Evolutionary conservation across 1,140 invertebrate species (phyloP).

Genomic region (Drosophila simulans): DNA sequence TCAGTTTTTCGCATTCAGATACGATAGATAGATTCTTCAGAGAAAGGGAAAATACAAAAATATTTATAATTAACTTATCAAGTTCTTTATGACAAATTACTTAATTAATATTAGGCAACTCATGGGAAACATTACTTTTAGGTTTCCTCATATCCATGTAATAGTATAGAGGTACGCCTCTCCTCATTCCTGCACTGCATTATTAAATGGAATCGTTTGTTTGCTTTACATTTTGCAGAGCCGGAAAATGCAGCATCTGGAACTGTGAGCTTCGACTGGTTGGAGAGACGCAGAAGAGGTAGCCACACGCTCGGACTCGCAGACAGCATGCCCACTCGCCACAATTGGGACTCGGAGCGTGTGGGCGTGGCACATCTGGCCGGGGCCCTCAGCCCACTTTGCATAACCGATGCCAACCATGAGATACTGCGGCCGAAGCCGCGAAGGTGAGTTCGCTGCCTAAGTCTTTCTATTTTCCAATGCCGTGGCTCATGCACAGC

Average conservation of each 20-base stretch:
- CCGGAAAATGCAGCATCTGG: slow-evolving; percentile 39
- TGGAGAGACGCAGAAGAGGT: slow-evolving; percentile 2
- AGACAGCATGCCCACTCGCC: slow-evolving; percentile 70
- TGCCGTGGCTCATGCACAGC: background rate
- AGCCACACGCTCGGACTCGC: slow-evolving; percentile 2
- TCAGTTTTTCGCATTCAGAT: too few relatives aligned
- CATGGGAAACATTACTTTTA: background rate
- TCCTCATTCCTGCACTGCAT: slow-evolving; percentile 1
- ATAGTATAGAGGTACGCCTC: background rate
- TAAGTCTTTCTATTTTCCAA: slow-evolving; percentile 26
- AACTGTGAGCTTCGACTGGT: slow-evolving; percentile 28
- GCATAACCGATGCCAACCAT: slow-evolving; percentile 90
- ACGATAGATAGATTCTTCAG: too few relatives aligned
- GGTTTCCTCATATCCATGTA: background rate
- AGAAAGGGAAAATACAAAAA: too few relatives aligned
- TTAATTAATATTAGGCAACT: too few relatives aligned
- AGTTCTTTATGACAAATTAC: too few relatives aligned
- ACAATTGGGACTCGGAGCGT: slow-evolving; percentile 75
- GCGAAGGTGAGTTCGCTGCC: slow-evolving; percentile 87
- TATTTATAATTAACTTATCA: too few relatives aligned
- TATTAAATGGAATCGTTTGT: slow-evolving; percentile 13
- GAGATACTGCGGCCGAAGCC: slow-evolving; percentile 95
- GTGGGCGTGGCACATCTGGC: slow-evolving; percentile 87
- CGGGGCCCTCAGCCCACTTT: slow-evolving; percentile 88
- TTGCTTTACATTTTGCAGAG: slow-evolving; percentile 22